Evolutionary conservation across 1,140 invertebrate species (phyloP), one percentile per base, ranked within the genome.

Genomic region (Pseudomyrmex pallidus): DNA sequence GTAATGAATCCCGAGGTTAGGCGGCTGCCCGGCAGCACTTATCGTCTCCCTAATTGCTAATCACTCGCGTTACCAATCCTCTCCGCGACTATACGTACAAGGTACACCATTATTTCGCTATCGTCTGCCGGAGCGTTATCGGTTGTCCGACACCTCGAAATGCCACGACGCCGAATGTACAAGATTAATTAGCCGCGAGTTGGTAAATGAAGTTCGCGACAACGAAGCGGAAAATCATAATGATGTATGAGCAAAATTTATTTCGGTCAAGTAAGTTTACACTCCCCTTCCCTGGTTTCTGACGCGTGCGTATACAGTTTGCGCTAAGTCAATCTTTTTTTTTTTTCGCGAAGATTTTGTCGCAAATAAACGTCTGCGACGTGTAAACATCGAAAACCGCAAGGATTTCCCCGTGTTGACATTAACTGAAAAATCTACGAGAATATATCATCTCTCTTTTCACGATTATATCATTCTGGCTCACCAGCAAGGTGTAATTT

Each of bases 1-100:
- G 64, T 20, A 78, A 78, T 78, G 76, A 78, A 78, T 70, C 20
- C 76, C 52, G 64, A 70, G 64, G 54, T 70, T 78, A 59, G 35
- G 12, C 17, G 17, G 15, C 17, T 70, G 52, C 20, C 64, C 54
- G 17, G 25, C 35, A 12, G 76, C 20, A 70, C 44, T 78, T 78
- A 68, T 46, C 50, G 76, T 59, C 35, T 35, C n/a, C n/a, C 64
- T 70, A 78, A 78, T 78, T 48, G 54, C 54, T 78, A 70, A 70
- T 59, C 63, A 22, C 52, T 67, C 74, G 22, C 72, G 44, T 64
- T 76, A 61, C 46, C 62, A 66, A 66, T 77, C 62, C 62, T 5
- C 48, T 56, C 12, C 10, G 54, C 52, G 52, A 78, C 70, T 48
- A 20, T 57, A 78, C 35, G 17, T 63, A 13, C 15, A 63, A 35